Evolutionary conservation across 2,888 invertebrate genomes (phyloP), one percentile per base, ranked within the genome.

Genomic region (Tetrapedia diversipes): DNA sequence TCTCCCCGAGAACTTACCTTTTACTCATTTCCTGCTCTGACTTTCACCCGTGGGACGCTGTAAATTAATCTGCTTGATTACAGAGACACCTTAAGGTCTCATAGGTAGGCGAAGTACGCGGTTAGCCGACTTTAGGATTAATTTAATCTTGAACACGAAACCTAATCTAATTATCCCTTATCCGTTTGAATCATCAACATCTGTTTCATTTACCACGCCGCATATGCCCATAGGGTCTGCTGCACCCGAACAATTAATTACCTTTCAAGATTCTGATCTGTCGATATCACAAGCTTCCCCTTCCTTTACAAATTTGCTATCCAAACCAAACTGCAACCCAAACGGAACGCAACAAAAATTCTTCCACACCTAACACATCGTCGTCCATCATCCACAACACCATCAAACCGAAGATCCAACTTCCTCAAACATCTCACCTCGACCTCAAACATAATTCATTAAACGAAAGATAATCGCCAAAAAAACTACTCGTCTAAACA

Each of bases 51-150:
- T 16, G 80, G 80, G 81, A 78, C 53, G 56, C 51, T 67, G 68
- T 83, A 83, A 83, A 83, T 83, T 80, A 78, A 83, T 83, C 83
- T 75, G n/a, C 69, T 47, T 32, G 53, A 54, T 67, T 60, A 76
- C 54, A 14, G 49, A 22, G 51, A 68, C 64, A 76, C 39, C 59
- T 53, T 65, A 43, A 43, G 68, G 83, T 75, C 74, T 80, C 56
- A 0, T 39, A 41, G 24, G 22, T 49, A 32, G 1, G 19, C 34
- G 37, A 63, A 65, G 47, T 77, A 75, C 29, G n/a, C 24, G 19
- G 37, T 53, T 66, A n/a, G 49, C 32, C 22, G 39, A 41, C 59
- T 64, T 27, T 54, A 34, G 29, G 29, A 49, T 69, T 76, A 77
- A 77, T 77, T 76, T 64, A 68, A 69, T 76, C 51, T 27, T 4